Evolutionary conservation across 2,888 invertebrate genomes (phyloP), one percentile per base, ranked within the genome.

Genomic region (Mythimna loreyi): DNA sequence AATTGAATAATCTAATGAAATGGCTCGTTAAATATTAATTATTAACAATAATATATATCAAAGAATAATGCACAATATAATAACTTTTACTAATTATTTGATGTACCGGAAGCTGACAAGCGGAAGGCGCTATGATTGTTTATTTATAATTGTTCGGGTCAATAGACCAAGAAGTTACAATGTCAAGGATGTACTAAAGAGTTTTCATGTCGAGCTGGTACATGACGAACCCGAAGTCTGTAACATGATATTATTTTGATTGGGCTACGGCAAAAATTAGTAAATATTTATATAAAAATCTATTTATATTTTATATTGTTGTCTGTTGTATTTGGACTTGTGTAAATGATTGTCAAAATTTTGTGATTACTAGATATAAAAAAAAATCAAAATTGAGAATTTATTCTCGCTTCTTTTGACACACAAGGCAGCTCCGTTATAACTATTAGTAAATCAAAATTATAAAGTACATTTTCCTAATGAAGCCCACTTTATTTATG

Each of bases 391-490:
- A 70, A 47, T 25, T 11, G 9, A n/a, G 21, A 23, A 45, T 7
- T 11, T 19, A 25, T 45, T 25, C 19, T 47, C 25, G 11, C 0
- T 36, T 49, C 25, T 21, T 61, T 71, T 43, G n/a, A n/a, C n/a
- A n/a, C n/a, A n/a, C 23, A 19, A 61, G 16, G 16, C n/a, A 60
- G 33, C 59, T 56, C 25, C 7, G 11, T 53, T 8, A 43, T 40
- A 28, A 71, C 25, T 57, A 40, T 28, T 28, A 67, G 16, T 19
- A 40, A 58, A 78, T 63, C 56, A 49, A 66, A 66, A 66, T 61
- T 66, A 49, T 53, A 50, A 36, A 47, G 11, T 61, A 74, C 13
- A 13, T 82, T 84, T 83, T 71, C 59, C 70, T 79, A 75, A 77
- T 66, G 60, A 74, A 67, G 47, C 53, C 56, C 60, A 23, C 13